These are phyloP conservation scores for Halyomorpha halys DNA, from an alignment of 1,140 invertebrate species.

Conservation along the genomic window DNA sequence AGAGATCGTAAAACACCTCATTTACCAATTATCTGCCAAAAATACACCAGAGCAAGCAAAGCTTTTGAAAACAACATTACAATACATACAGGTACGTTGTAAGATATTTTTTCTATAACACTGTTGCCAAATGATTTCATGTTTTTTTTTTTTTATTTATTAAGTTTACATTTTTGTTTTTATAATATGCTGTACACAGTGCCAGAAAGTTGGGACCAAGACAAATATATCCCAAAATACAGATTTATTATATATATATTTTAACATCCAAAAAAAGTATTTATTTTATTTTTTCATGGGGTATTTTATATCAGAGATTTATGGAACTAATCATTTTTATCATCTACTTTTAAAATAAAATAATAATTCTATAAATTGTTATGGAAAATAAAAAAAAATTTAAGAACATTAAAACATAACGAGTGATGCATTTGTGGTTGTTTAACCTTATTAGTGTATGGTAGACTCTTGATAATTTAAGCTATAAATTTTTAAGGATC, in stretches of 20 bases:
- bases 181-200: constrained; percentile 2
- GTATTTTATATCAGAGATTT: neutral
- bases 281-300: constrained; percentile 1
- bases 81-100: neutral
- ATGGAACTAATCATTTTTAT: neutral
- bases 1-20: neutral
- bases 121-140: neutral
- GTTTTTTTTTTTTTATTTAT: neutral
- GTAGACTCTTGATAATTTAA: too few species aligned
- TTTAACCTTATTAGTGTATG: too few species aligned
- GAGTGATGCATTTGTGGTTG: too few species aligned
- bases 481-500: too few species aligned
- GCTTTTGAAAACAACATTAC: neutral
- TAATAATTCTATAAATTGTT: neutral
- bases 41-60: neutral
- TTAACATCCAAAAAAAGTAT: constrained; percentile 1
- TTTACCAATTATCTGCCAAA: constrained; percentile 5
- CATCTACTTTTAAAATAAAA: neutral
- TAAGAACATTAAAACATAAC: too few species aligned
- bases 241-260: constrained; percentile 4
- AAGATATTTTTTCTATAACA: neutral
- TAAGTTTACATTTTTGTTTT: too few species aligned
- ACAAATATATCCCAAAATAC: constrained; percentile 5
- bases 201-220: constrained; percentile 9
- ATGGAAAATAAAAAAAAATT: too few species aligned